Evolutionary conservation across 1,140 invertebrate genomes (phyloP).

Genomic region (Phthorimaea operculella): DNA sequence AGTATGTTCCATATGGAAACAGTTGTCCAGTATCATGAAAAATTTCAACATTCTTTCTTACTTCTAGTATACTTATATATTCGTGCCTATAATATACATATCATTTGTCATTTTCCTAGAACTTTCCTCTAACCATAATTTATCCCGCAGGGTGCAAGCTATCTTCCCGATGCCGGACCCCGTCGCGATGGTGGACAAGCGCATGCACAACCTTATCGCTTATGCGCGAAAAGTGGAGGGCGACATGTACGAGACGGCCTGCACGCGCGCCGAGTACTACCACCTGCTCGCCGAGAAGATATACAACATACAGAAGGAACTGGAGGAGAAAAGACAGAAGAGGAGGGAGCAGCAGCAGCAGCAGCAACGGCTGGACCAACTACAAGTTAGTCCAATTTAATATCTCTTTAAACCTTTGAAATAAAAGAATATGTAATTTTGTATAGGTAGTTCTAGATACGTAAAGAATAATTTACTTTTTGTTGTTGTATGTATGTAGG

Average conservation of each 20-base stretch:
- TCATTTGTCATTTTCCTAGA: neutral
- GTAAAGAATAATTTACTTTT: too few species aligned
- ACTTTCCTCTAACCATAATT: slow-evolving; percentile 9
- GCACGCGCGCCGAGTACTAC: slow-evolving; percentile 97
- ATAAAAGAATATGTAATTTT: too few species aligned
- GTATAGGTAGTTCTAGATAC: too few species aligned
- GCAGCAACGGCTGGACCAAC: slow-evolving; percentile 64
- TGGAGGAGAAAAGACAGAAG: slow-evolving; percentile 89
- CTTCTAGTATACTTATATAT: too few species aligned
- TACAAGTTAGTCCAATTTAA: slow-evolving; percentile 11
- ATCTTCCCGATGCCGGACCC: slow-evolving; percentile 98
- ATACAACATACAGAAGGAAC: slow-evolving; percentile 99
- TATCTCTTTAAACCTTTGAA: too few species aligned
- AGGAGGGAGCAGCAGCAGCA: slow-evolving; percentile 82
- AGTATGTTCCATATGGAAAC: too few species aligned
- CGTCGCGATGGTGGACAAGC: slow-evolving; percentile 90
- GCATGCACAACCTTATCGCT: slow-evolving; percentile 97
- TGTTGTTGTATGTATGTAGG: too few species aligned
- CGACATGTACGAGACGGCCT: slow-evolving; percentile 99
- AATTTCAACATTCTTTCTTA: too few species aligned
- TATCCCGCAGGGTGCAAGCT: slow-evolving; percentile 86
- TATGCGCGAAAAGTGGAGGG: slow-evolving; percentile 99
- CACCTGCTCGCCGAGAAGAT: slow-evolving; percentile 98
- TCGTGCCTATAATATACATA: too few species aligned
- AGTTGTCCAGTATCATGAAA: too few species aligned